Percentiles rank a stretch among this genome's conserved stretches.
Conservation (phyloP, 2,113 vertebrate species). For the Gymnogyps californianus region DNA sequence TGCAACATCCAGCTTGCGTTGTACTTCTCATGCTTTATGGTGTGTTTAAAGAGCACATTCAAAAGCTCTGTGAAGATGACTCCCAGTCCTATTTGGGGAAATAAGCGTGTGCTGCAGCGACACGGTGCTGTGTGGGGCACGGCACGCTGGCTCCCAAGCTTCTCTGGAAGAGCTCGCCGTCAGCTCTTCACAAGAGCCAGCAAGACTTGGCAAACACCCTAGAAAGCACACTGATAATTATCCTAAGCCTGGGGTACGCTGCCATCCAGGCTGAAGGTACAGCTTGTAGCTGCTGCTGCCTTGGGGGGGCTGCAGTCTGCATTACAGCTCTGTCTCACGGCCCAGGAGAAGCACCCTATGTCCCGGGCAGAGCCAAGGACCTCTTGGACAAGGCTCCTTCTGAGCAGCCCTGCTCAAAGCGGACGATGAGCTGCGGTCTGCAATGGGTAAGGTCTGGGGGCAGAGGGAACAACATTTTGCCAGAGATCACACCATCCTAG, state of each 20-base stretch:
- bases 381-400: not conserved
- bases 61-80: not conserved
- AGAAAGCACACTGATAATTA: not conserved
- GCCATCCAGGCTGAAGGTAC: not conserved
- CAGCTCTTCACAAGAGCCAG: not conserved
- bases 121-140: not conserved
- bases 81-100: not conserved
- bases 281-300: not conserved
- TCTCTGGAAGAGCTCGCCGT: not conserved
- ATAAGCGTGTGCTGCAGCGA: not conserved
- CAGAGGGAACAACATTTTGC: not conserved
- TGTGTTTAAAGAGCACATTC: not conserved
- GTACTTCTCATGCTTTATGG: not conserved
- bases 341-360: accelerated
- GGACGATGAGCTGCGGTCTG: accelerated
- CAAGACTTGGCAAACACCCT: not conserved
- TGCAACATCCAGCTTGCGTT: not conserved
- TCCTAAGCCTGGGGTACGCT: not conserved
- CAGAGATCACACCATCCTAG: too few relatives aligned
- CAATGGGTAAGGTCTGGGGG: not conserved
- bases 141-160: not conserved
- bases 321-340: not conserved
- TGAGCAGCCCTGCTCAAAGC: not conserved
- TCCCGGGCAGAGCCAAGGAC: not conserved
- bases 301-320: not conserved